Percentiles rank a stretch among this genome's conserved stretches.
Conservation (phyloP, 2,797 vertebrate species). For the Argentina silus region DNA sequence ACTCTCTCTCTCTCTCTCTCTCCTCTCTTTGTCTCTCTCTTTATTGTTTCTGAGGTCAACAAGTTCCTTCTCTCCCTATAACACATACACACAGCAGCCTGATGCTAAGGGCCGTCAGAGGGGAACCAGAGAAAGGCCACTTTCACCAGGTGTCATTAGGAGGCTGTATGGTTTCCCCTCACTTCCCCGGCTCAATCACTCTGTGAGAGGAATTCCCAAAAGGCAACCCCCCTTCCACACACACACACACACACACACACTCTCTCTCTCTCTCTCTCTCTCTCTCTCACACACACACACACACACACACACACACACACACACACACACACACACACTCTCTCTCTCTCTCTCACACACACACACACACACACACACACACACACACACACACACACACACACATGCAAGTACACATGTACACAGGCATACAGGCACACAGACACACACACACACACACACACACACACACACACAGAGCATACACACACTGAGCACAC, state of each 20-base stretch:
- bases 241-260: slow-evolving; percentile 16
- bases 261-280: background rate
- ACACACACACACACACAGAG: slow-evolving; percentile 29
- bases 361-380: slow-evolving; percentile 6
- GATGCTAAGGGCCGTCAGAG: slow-evolving; percentile 39
- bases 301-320: slow-evolving; percentile 10
- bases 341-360: background rate
- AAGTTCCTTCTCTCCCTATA: slow-evolving; percentile 22
- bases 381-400: slow-evolving; percentile 26
- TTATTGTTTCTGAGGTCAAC: too few species aligned
- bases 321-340: slow-evolving; percentile 15
- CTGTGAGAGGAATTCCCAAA: slow-evolving; percentile 58
- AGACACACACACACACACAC: slow-evolving; percentile 14
- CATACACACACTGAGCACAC: slow-evolving; percentile 12
- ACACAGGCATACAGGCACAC: slow-evolving; percentile 7
- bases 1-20: too few species aligned
- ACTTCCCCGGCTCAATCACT: slow-evolving; percentile 55
- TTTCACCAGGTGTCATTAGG: slow-evolving; percentile 17
- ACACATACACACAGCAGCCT: slow-evolving; percentile 35
- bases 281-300: background rate
- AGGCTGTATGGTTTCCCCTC: slow-evolving; percentile 41
- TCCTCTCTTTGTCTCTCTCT: too few species aligned
- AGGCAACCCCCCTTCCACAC: slow-evolving; percentile 41
- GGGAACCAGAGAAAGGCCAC: slow-evolving; percentile 27
- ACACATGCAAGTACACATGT: slow-evolving; percentile 9